Base-by-base conservation (phyloP, 2,797 vertebrate genomes). In the Platalea minor region DNA sequence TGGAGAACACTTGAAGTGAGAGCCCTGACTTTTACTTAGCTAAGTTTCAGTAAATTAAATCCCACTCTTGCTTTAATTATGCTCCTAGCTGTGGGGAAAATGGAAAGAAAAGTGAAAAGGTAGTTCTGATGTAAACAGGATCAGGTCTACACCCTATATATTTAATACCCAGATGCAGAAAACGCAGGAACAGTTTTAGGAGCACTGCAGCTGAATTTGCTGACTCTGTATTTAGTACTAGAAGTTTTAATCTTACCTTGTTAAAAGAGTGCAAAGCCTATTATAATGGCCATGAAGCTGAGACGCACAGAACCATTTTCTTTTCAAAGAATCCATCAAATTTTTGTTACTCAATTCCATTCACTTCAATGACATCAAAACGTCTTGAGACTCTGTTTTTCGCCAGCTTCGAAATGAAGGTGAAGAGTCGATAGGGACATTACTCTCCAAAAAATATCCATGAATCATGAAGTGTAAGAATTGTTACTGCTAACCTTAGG, bases 41-140 rank as follows among this genome's bases (percentile, higher is more conserved):
- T 93, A 90, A 90, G 90, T 96, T 93, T 92, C 59, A 33, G 74
- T 67, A 87, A 93, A 95, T 87, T 93, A 81, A 79, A 75, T 72
- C 51, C 41, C 8, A 17, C 12, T 81, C 48, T 88, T 73, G n/a
- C 0, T 6, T 93, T 95, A 91, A 81, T 88, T 93, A 68, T 64
- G 9, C 45, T 86, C 4, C 31, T 93, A 91, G 70, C 67, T 89
- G 33, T 5, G 5, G 56, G 67, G 46, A 11, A 88, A 93, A 74
- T 11, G 17, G 60, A 75, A 88, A 82, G 45, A 77, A 78, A 91
- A 84, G 28, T 23, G 76, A 84, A 93, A 95, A 73, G n/a, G 21
- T 85, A 69, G 25, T 19, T 95, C 75, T 84, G 56, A 72, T 68
- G n/a, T 73, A 95, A 95, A 88, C 41, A 83, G 9, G 39, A 70